These are phyloP conservation scores for Halichoerus grypus DNA, from an alignment of 2,113 vertebrate genomes.

Conservation along the genomic window DNA sequence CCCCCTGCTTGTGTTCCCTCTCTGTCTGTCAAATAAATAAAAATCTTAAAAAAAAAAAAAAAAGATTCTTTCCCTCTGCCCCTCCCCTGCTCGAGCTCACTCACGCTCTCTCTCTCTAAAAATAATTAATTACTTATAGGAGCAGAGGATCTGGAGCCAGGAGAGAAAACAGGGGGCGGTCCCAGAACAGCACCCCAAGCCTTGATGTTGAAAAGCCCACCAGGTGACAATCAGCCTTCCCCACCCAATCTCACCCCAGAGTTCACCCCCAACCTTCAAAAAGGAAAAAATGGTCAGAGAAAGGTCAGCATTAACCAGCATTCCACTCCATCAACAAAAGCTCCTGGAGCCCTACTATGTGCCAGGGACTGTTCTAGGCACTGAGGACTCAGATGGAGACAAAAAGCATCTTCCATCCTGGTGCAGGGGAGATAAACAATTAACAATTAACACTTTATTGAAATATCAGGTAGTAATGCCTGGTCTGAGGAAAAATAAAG, in stretches of 20 bases:
- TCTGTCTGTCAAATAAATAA: too few species aligned
- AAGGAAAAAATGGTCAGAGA: neutral
- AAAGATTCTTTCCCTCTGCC: neutral
- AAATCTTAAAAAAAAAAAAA: too few species aligned
- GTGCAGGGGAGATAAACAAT: neutral
- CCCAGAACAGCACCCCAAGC: neutral
- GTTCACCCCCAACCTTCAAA: neutral
- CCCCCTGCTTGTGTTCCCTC: too few species aligned
- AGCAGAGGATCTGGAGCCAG: neutral
- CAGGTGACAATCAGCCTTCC: neutral
- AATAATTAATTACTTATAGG: neutral
- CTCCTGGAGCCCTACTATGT: neutral
- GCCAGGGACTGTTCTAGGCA: neutral
- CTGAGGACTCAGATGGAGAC: neutral
- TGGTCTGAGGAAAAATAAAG: conserved; percentile 43
- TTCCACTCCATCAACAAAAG: neutral
- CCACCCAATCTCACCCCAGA: neutral
- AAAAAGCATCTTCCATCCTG: neutral
- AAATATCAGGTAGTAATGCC: neutral
- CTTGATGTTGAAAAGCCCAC: neutral
- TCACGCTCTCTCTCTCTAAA: neutral
- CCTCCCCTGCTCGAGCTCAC: neutral
- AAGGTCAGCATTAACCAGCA: neutral
- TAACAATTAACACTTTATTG: conserved; percentile 10
- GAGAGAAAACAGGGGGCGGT: neutral